Percentiles rank a stretch among this genome's conserved stretches.
Evolutionary conservation across 2,113 vertebrate genomes (phyloP).

Genomic region (Baryphthengus martii): DNA sequence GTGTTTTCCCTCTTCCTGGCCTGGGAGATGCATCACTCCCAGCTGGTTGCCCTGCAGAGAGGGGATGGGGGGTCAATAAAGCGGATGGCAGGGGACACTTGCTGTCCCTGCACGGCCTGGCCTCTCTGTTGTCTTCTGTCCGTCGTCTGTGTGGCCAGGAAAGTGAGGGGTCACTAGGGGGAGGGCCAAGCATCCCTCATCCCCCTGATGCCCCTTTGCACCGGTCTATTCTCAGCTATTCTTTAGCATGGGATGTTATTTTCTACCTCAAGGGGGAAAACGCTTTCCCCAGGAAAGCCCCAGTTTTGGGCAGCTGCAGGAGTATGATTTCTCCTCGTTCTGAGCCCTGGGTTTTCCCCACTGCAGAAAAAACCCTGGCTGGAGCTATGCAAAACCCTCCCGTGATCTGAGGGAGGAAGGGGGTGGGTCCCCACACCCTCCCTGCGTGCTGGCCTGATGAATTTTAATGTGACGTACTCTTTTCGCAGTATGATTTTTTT

Average conservation of each 20-base stretch:
- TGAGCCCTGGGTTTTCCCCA: background rate
- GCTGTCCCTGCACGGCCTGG: slow-evolving; percentile 20
- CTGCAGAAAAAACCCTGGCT: background rate
- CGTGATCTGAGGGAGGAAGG: background rate
- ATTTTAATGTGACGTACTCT: background rate
- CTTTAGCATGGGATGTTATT: background rate
- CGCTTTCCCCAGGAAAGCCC: background rate
- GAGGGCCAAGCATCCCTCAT: background rate
- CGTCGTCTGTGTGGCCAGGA: slow-evolving; percentile 3
- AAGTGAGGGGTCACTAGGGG: background rate
- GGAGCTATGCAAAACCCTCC: slow-evolving; percentile 40
- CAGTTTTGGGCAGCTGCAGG: background rate
- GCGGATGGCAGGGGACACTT: background rate
- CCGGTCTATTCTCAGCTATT: background rate
- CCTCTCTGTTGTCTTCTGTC: slow-evolving; percentile 56
- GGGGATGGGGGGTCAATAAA: slow-evolving; percentile 32
- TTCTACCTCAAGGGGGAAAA: slow-evolving; percentile 47
- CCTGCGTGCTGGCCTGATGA: background rate
- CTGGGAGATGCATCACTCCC: fast-evolving
- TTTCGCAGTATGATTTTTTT: background rate
- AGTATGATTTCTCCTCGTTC: background rate
- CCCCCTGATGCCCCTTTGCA: background rate
- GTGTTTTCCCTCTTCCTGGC: background rate
- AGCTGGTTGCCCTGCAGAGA: fast-evolving
- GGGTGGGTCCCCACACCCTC: too few species aligned